Evolutionary conservation across 2,888 invertebrate genomes (phyloP).

Genomic region (Calameuta filiformis): DNA sequence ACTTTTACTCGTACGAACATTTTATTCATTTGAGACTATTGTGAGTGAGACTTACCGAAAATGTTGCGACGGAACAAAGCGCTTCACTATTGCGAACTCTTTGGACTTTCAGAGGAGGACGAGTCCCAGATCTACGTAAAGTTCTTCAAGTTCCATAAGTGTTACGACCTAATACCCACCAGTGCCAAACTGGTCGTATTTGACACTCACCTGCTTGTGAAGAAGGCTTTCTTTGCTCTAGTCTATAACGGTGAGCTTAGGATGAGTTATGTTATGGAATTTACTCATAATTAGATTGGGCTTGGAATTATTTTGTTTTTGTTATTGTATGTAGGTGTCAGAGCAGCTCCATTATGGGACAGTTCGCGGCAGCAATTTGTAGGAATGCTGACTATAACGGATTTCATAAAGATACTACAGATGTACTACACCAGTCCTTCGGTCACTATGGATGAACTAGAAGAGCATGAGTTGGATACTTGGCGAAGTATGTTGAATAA

Average conservation of each 20-base stretch:
- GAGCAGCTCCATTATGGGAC: conserved; percentile 99
- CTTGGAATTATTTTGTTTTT: conserved; percentile 17
- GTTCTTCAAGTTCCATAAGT: conserved; percentile 99
- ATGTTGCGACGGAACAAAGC: conserved; percentile 55
- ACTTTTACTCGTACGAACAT: not conserved
- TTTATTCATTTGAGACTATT: not conserved
- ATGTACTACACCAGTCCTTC: conserved; percentile 96
- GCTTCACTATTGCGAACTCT: conserved; percentile 42
- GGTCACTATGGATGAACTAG: conserved; percentile 94
- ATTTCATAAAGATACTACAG: conserved; percentile 98
- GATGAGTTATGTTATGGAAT: not conserved
- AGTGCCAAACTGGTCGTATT: conserved; percentile 99
- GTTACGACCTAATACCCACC: conserved; percentile 99
- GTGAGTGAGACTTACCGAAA: not conserved
- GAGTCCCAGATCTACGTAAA: conserved; percentile 97
- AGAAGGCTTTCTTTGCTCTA: conserved; percentile 99
- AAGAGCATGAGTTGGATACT: conserved; percentile 95
- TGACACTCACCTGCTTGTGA: conserved; percentile 97
- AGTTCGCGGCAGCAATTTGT: conserved; percentile 91
- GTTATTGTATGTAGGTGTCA: conserved; percentile 76
- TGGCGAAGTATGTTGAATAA: conserved; percentile 82
- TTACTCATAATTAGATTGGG: not conserved
- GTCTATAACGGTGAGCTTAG: conserved; percentile 90
- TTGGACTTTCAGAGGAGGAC: conserved; percentile 84
- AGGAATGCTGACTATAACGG: conserved; percentile 99